These are phyloP conservation scores for Pilophorus perplexus DNA, from an alignment of 2,888 invertebrate genomes.

Conservation along the genomic window DNA sequence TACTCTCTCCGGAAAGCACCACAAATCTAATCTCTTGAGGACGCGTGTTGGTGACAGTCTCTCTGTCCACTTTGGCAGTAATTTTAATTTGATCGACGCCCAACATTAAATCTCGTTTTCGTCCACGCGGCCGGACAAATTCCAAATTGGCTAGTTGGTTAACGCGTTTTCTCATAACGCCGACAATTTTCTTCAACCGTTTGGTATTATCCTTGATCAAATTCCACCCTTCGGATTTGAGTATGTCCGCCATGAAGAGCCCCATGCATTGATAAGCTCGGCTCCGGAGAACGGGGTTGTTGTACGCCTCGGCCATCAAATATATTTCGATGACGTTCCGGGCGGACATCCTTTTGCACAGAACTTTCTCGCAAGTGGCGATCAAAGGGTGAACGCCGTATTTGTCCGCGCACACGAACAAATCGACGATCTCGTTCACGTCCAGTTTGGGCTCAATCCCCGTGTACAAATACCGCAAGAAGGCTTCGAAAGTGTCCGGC, in stretches of 20 bases:
- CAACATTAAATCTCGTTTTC: no score
- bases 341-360: not conserved
- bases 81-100: no score
- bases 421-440: not conserved
- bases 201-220: not conserved
- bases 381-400: not conserved
- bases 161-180: no score
- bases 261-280: not conserved
- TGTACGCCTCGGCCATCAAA: not conserved
- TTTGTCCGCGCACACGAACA: slow-evolving; percentile 5
- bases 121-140: no score
- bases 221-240: not conserved
- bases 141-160: no score
- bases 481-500: not conserved
- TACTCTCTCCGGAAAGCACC: no score
- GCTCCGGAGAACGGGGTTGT: not conserved
- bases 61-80: no score
- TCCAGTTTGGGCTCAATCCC: not conserved
- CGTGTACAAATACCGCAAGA: not conserved
- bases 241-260: not conserved
- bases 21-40: no score
- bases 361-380: not conserved
- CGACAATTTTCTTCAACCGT: not conserved
- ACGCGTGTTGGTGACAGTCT: no score
- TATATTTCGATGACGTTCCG: not conserved